Base-by-base conservation (phyloP, 2,888 invertebrate species). In the Polia nebulosa region DNA sequence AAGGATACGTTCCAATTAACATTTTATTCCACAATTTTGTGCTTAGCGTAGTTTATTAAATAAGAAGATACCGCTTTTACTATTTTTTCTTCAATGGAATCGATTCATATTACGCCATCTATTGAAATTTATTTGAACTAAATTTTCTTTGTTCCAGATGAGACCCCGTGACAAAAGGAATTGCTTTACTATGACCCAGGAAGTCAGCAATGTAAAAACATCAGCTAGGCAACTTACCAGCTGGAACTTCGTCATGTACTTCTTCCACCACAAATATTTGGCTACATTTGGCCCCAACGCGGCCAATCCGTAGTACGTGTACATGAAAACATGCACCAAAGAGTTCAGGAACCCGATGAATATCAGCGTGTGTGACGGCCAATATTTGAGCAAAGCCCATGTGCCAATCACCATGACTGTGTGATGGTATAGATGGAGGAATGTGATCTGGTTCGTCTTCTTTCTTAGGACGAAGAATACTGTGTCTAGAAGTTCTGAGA, bases 361-460 rank as follows among this genome's bases (percentile, higher is more conserved):
- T 7, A 97, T 96, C 0, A 97, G 96, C 62, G 97, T 97, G 27
- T 97, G 97, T 44, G 97, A 97, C 57, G 98, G 97, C 70, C 97
- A 95, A 88, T 97, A 98, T 90, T 97, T 97, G 32, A 97, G 91
- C 76, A 97, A 97, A 7, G 96, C 96, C 98, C 98, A 98, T 0
- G 97, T 97, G 82, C 97, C 97, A 41, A 97, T 87, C 78, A 97
- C 97, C 92, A 97, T 98, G 59, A 97, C 90, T 0, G 97, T 95
- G 87, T 99, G 99, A 90, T 99, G 99, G 87, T 98, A 99, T 1
- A 99, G 97, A 88, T 99, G 99, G 32, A 99, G 96, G 86, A 98
- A 98, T 0, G 98, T 97, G 1, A 99, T 97, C 91, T 99, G 99
- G 56, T 96, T 90, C 94, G 96, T 83, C 94, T 96, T 92, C 91